A percentile compares a stretch with the other conserved stretches of the same genome.
Evolutionary conservation across 2,797 vertebrate genomes (phyloP).

Genomic region (Acrossocheilus fasciatus): DNA sequence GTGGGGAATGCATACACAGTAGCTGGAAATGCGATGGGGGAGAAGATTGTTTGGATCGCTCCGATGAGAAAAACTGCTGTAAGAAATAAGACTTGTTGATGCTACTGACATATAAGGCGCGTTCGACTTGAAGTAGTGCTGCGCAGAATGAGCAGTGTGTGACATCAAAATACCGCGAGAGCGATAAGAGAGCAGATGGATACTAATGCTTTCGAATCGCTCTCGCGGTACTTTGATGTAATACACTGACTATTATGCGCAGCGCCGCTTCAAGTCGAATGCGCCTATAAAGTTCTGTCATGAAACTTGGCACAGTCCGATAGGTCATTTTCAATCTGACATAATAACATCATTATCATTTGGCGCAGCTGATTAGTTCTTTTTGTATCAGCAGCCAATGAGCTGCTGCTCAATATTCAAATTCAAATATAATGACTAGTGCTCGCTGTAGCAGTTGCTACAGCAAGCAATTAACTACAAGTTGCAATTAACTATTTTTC

Average conservation of each 20-base stretch:
- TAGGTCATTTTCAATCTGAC: background rate
- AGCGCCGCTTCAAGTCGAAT: too few relatives aligned
- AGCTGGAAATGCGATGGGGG: constrained; percentile 86
- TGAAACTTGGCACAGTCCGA: background rate
- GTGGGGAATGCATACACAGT: constrained; percentile 84
- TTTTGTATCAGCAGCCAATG: background rate
- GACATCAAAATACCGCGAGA: too few relatives aligned
- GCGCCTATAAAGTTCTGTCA: background rate
- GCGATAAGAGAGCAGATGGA: too few relatives aligned
- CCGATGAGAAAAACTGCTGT: constrained; percentile 87
- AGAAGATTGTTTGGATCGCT: constrained; percentile 83
- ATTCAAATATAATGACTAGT: background rate
- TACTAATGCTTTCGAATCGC: too few relatives aligned
- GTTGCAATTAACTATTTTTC: background rate
- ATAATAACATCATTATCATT: background rate
- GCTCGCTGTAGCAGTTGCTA: background rate
- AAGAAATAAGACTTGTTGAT: constrained; percentile 39
- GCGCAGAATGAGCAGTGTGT: too few relatives aligned
- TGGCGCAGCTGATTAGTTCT: background rate
- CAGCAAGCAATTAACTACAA: too few relatives aligned
- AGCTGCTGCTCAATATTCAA: background rate
- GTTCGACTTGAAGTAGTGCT: too few relatives aligned
- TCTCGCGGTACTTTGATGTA: too few relatives aligned
- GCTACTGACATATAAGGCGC: background rate
- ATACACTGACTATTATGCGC: too few relatives aligned